phyloP scores from a whole-genome alignment of 2,888 invertebrate genomes.

The Agrotis ipsilon region DNA sequence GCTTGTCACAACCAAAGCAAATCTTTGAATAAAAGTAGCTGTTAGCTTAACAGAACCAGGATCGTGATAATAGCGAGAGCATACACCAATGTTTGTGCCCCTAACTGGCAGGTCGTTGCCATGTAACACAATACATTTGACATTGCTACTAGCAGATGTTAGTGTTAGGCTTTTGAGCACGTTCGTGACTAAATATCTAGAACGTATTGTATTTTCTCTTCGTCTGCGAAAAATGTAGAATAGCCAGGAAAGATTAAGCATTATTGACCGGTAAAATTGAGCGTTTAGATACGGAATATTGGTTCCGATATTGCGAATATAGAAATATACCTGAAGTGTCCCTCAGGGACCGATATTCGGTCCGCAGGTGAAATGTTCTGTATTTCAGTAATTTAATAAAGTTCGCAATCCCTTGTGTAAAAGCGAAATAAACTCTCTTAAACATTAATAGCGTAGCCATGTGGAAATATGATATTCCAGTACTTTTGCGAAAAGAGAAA shows the following conservation, averaged over 20 bases:
- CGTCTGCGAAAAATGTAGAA: constrained; percentile 12
- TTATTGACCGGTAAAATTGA: not conserved
- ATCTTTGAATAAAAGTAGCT: constrained; percentile 43
- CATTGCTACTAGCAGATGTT: constrained; percentile 49
- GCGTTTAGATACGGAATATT: not conserved
- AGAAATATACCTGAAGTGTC: constrained; percentile 1
- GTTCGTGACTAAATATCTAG: constrained; percentile 30
- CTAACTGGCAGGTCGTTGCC: constrained; percentile 59
- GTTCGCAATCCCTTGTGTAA: not conserved
- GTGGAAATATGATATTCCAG: not conserved
- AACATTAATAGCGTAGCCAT: not conserved
- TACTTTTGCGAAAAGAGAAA: not conserved
- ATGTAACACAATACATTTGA: constrained; percentile 54
- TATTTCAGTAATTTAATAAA: constrained; percentile 15
- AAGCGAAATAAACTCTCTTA: not conserved
- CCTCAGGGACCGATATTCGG: constrained; percentile 19
- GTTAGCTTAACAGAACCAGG: constrained; percentile 50
- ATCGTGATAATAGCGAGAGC: constrained; percentile 53
- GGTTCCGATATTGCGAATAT: not conserved
- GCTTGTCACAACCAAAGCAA: constrained; percentile 28
- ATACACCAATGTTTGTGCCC: constrained; percentile 53
- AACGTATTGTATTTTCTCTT: constrained; percentile 6
- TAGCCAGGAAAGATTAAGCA: not conserved
- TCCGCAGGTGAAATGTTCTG: not conserved
- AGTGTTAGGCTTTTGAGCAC: constrained; percentile 57